phyloP scores from a whole-genome alignment of 1,140 invertebrate genomes.

The Linepithema humile region DNA sequence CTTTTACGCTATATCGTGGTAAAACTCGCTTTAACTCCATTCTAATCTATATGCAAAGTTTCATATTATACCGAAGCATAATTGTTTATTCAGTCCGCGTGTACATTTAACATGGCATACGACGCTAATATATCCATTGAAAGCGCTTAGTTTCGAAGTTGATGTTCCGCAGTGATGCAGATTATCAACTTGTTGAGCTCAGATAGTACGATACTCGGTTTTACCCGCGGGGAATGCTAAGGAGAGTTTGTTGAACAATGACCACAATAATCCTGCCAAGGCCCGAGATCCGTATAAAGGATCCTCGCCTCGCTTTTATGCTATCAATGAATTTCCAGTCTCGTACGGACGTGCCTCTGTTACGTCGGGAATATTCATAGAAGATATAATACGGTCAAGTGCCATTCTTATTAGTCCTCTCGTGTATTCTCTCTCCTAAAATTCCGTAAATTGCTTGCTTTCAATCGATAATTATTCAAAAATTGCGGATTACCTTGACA shows the following conservation, averaged over 20 bases:
- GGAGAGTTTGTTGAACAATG: constrained; percentile 33
- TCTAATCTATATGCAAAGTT: not conserved
- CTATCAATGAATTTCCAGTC: not conserved
- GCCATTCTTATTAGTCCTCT: not conserved
- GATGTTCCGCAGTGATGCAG: not conserved
- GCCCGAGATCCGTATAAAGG: not conserved
- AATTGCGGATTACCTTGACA: not conserved
- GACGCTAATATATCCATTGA: constrained; percentile 23
- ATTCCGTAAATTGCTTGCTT: not conserved
- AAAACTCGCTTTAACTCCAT: not conserved
- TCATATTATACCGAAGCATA: not conserved
- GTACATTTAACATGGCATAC: constrained; percentile 1
- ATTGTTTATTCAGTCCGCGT: constrained; percentile 24
- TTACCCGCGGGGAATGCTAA: constrained; percentile 3
- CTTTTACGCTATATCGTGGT: not conserved
- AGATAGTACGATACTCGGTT: constrained; percentile 29
- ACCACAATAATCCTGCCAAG: constrained; percentile 17
- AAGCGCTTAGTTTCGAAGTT: constrained; percentile 15
- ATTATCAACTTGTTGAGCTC: constrained; percentile 47
- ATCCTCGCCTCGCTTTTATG: not conserved
- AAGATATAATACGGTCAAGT: not conserved
- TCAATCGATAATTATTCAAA: not conserved
- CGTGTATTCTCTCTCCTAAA: not conserved
- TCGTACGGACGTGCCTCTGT: not conserved
- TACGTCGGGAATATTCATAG: not conserved